Evolutionary conservation across 1,140 invertebrate genomes (phyloP).

Genomic region (Drosophila mauritiana): DNA sequence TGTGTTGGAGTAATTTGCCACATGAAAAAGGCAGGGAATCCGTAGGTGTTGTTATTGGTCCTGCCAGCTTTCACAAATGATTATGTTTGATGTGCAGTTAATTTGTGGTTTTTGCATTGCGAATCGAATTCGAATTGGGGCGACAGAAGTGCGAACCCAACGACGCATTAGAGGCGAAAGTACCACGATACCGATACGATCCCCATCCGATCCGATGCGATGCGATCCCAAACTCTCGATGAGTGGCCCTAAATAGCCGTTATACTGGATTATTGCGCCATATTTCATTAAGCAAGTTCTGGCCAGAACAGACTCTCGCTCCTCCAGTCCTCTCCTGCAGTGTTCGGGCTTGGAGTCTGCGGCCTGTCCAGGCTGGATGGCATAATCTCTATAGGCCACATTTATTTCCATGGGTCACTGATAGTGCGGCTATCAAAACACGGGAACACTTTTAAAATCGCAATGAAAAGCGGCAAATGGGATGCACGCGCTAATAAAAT

Average conservation of each 20-base stretch:
- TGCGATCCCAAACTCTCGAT: conserved; percentile 20
- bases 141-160: conserved; percentile 67
- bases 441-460: conserved; percentile 84
- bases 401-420: conserved; percentile 84
- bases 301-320: conserved; percentile 8
- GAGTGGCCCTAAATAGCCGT: conserved; percentile 79
- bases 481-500: conserved; percentile 83
- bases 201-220: neutral
- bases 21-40: conserved; percentile 25
- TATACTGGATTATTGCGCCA: conserved; percentile 79
- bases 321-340: neutral
- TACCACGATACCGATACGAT: neutral
- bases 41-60: conserved; percentile 65
- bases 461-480: conserved; percentile 83
- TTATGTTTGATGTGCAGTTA: conserved; percentile 82
- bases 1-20: conserved; percentile 79
- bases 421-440: conserved; percentile 84
- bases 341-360: conserved; percentile 17
- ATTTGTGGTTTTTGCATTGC: conserved; percentile 69
- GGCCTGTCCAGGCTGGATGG: conserved; percentile 52
- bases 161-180: conserved; percentile 64
- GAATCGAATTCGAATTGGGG: conserved; percentile 26
- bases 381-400: conserved; percentile 84
- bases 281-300: conserved; percentile 71
- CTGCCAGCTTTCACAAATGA: conserved; percentile 80